These are phyloP conservation scores for Polymixis flavicincta DNA, from an alignment of 2,888 invertebrate genomes.

Conservation along the genomic window DNA sequence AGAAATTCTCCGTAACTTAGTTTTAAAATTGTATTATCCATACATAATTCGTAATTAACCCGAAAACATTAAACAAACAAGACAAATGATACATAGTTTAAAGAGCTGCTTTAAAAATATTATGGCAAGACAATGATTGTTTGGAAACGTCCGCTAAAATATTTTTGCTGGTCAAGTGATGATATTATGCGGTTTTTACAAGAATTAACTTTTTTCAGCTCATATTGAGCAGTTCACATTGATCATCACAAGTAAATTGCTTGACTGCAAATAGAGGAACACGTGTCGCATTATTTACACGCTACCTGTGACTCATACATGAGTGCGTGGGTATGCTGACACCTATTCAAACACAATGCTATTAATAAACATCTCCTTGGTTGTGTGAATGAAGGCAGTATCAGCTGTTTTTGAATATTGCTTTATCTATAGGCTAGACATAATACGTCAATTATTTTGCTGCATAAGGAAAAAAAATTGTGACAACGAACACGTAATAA, in stretches of 20 bases:
- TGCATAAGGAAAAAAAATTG: not conserved
- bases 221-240: not conserved
- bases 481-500: not conserved
- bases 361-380: slow-evolving; percentile 16
- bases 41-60: not conserved
- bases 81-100: not conserved
- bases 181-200: not conserved
- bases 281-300: slow-evolving; percentile 6
- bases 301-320: slow-evolving; percentile 33
- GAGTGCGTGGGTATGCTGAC: slow-evolving; percentile 9
- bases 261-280: slow-evolving; percentile 8
- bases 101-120: slow-evolving; percentile 19
- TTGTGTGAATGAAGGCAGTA: not conserved
- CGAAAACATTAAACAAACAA: not conserved
- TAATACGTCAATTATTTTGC: not conserved
- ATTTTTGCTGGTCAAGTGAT: not conserved
- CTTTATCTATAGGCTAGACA: not conserved
- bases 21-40: not conserved
- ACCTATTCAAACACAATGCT: slow-evolving; percentile 37
- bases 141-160: slow-evolving; percentile 8
- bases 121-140: slow-evolving; percentile 3
- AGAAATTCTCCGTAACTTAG: too few species aligned
- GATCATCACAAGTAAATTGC: slow-evolving; percentile 5
- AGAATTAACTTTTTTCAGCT: not conserved
- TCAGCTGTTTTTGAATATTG: slow-evolving; percentile 15